A percentile compares a stretch with the other conserved stretches of the same genome.
Evolutionary conservation across 1,140 invertebrate genomes (phyloP).

Genomic region (Drosophila miranda): DNA sequence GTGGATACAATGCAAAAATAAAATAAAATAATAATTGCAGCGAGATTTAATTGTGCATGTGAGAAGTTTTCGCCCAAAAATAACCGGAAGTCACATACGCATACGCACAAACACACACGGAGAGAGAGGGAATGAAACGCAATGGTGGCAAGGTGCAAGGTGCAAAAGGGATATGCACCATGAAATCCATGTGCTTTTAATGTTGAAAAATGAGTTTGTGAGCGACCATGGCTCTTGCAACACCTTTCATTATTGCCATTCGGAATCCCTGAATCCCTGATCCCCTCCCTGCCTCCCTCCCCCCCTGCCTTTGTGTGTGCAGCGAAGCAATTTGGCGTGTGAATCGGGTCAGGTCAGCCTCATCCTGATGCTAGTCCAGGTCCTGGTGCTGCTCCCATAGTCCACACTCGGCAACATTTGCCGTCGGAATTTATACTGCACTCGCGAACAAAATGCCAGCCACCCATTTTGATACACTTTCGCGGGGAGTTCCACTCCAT

Average conservation of each 20-base stretch:
- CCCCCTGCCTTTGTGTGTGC: constrained; percentile 62
- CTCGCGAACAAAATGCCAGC: constrained; percentile 59
- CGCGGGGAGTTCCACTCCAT: background rate
- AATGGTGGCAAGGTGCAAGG: constrained; percentile 60
- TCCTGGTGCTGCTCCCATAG: background rate
- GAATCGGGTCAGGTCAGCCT: constrained; percentile 74
- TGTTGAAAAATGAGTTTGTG: constrained; percentile 79
- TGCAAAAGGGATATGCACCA: constrained; percentile 68
- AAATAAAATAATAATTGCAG: constrained; percentile 71
- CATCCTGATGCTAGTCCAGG: constrained; percentile 11
- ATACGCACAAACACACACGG: constrained; percentile 2
- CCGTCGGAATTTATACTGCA: constrained; percentile 64
- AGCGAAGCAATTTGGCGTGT: constrained; percentile 77
- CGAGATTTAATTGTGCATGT: constrained; percentile 70
- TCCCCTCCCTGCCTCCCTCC: background rate
- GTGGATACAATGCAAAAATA: constrained; percentile 39
- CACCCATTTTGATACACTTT: constrained; percentile 4
- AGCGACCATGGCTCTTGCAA: constrained; percentile 22
- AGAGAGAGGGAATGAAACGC: constrained; percentile 23
- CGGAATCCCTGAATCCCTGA: background rate
- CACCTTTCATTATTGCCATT: too few species aligned
- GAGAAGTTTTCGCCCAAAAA: constrained; percentile 43
- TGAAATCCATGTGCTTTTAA: constrained; percentile 77
- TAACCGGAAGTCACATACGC: constrained; percentile 32
- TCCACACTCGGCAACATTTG: constrained; percentile 31